Percentiles rank a stretch among this genome's conserved stretches.
phyloP scores from a whole-genome alignment of 1,140 invertebrate genomes.

The Hyphantria cunea region DNA sequence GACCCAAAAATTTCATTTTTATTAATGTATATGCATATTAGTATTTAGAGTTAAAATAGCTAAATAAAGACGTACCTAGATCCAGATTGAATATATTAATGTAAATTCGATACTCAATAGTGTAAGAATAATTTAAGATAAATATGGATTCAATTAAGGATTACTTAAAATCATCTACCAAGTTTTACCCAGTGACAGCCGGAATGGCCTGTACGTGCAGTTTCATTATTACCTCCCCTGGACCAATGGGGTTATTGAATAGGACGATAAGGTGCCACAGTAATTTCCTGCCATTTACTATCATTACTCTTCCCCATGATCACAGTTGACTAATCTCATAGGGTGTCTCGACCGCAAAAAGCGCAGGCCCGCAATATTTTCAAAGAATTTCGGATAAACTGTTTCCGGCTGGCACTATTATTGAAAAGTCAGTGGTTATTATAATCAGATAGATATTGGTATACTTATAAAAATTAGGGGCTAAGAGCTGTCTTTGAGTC shows the following conservation, averaged over 20 bases:
- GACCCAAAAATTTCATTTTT: too few species aligned
- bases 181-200: neutral
- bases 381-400: constrained; percentile 29
- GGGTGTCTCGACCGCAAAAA: constrained; percentile 17
- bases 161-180: neutral
- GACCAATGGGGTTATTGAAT: constrained; percentile 75
- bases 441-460: constrained; percentile 21
- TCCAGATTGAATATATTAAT: too few species aligned
- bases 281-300: constrained; percentile 79
- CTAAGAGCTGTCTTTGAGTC: constrained; percentile 1
- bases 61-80: too few species aligned
- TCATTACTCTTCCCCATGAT: constrained; percentile 74
- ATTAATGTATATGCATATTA: too few species aligned
- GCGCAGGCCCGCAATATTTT: constrained; percentile 6
- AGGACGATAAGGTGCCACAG: constrained; percentile 73
- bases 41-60: too few species aligned
- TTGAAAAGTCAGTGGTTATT: constrained; percentile 19
- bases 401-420: constrained; percentile 29
- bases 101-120: too few species aligned
- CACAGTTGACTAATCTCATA: constrained; percentile 32
- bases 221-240: constrained; percentile 73
- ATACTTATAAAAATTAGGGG: constrained; percentile 31
- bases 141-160: constrained; percentile 4
- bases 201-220: constrained; percentile 52
- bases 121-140: neutral